Percentiles rank a stretch among this genome's conserved stretches.
Evolutionary conservation across 2,797 vertebrate genomes (phyloP).

Genomic region (Gymnocypris eckloni): DNA sequence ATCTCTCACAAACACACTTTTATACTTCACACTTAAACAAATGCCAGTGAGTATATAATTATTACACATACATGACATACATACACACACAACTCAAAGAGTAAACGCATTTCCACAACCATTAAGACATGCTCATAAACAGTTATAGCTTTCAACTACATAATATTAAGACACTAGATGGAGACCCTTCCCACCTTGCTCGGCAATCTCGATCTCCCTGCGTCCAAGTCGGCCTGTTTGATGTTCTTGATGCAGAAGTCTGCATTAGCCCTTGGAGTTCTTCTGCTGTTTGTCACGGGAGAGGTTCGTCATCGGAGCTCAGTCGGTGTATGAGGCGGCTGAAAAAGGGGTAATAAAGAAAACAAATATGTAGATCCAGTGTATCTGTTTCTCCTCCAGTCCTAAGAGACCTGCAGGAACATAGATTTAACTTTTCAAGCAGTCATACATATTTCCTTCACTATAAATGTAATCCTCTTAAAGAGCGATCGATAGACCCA

Average conservation of each 20-base stretch:
- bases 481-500: not conserved
- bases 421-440: not conserved
- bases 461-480: conserved; percentile 35
- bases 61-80: too few species aligned
- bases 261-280: conserved; percentile 92
- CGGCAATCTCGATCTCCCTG: conserved; percentile 96
- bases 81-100: not conserved
- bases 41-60: not conserved
- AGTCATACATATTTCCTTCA: too few species aligned
- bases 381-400: not conserved
- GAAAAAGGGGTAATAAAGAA: conserved; percentile 33
- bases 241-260: conserved; percentile 99
- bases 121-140: conserved; percentile 1
- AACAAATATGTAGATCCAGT: not conserved
- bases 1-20: conserved; percentile 32
- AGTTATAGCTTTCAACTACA: not conserved
- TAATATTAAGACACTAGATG: not conserved
- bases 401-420: not conserved
- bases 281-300: conserved; percentile 98
- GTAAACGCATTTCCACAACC: not conserved
- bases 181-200: conserved; percentile 81
- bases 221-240: conserved; percentile 98
- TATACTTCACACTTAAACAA: conserved; percentile 11
- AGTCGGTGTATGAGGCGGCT: conserved; percentile 99
- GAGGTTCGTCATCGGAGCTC: conserved; percentile 98